Conservation (phyloP, 2,797 vertebrate species). For the Poecile montanus region DNA sequence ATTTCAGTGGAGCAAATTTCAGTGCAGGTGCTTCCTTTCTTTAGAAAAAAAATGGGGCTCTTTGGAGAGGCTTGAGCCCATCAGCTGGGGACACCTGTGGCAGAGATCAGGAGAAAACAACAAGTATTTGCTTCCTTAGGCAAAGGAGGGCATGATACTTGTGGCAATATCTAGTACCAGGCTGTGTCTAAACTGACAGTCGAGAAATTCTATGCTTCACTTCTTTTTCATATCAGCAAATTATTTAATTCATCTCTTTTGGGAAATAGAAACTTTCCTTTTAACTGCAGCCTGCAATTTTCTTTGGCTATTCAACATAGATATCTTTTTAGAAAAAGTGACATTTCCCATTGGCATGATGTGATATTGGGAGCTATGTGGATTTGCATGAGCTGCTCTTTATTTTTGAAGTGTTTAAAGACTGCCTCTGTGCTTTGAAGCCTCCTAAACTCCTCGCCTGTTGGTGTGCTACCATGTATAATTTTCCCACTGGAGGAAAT, state of each 20-base stretch:
- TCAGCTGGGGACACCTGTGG: rapidly evolving
- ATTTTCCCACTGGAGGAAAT: neutral
- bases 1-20: neutral
- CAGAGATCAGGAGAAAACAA: neutral
- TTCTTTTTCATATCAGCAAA: neutral
- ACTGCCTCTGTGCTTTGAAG: neutral
- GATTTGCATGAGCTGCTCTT: neutral
- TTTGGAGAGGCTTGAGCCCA: neutral
- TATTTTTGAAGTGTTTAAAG: neutral
- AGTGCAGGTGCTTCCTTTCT: neutral
- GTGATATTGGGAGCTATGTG: neutral
- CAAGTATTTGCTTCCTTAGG: neutral
- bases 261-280: neutral
- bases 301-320: neutral
- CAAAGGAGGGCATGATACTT: neutral
- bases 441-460: neutral
- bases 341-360: neutral
- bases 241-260: neutral
- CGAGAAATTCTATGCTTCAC: neutral
- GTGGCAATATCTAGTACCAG: neutral
- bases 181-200: neutral
- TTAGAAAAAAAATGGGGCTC: neutral
- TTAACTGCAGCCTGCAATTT: neutral
- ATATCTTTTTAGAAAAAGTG: neutral
- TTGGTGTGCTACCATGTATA: neutral